phyloP scores from a whole-genome alignment of 2,113 vertebrate genomes.

The Pteronura brasiliensis region DNA sequence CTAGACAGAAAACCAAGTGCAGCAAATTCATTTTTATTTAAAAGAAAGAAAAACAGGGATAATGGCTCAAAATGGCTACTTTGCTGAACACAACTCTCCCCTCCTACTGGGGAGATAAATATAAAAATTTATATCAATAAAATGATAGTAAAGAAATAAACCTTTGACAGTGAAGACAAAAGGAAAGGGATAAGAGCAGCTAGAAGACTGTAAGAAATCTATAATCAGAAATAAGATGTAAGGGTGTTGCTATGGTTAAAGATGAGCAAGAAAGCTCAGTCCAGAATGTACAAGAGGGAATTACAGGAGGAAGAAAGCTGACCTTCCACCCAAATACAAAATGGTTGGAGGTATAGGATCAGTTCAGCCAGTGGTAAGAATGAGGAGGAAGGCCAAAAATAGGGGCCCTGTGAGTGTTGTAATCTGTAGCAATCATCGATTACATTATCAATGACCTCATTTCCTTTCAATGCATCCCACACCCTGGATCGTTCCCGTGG shows the following conservation, averaged over 20 bases:
- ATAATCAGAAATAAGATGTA: background rate
- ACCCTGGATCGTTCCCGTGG: background rate
- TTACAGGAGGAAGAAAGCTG: background rate
- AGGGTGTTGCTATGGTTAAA: background rate
- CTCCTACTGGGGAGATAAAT: background rate
- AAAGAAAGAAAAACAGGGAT: background rate
- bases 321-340: background rate
- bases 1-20: background rate
- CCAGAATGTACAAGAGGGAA: background rate
- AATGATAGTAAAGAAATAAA: background rate
- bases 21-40: background rate
- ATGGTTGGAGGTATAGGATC: background rate
- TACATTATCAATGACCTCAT: background rate
- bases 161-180: background rate
- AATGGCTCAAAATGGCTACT: background rate
- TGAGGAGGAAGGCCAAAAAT: background rate
- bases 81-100: background rate
- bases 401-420: background rate
- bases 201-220: background rate
- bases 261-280: background rate
- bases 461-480: background rate
- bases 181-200: background rate
- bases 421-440: background rate
- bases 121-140: background rate
- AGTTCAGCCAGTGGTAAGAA: background rate